Base-by-base conservation (phyloP, 2,113 vertebrate species). In the Callipepla californica region DNA sequence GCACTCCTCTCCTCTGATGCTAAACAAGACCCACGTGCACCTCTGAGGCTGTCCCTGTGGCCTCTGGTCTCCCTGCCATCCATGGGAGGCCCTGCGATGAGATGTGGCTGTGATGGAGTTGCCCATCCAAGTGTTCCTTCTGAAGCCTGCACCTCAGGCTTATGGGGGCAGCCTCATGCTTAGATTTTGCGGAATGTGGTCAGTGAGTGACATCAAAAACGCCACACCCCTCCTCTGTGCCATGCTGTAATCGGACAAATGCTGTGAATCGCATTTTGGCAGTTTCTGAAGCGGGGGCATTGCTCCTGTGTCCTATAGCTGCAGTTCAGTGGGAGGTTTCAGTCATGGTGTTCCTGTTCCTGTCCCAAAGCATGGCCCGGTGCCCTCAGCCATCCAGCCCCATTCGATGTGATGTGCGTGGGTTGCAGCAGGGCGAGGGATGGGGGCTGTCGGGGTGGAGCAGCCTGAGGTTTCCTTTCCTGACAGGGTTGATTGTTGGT, bases 61-160 rank as follows among this genome's bases (percentile, higher is more conserved):
- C 48, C 45, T 28, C 70, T 80, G 63, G 38, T 50, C 59, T 62
- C 47, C 38, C 36, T 3, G 2, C 6, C 11, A 4, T 15, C 17
- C 0, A 4, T 5, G 28, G 53, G 30, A 48, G 47, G 32, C 8
- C 32, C 23, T 1, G 12, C 0, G 1, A 40, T 40, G 40, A 40
- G 13, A 38, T 38, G 45, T 8, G 26, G 22, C n/a, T 70, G 62
- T 51, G 62, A 25, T 47, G 18, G 61, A 40, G 47, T 42, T 23
- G 9, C 66, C 62, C 48, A 0, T 0, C 38, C 0, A 0, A 36
- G 21, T 74, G 25, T 22, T 67, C 11, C 42, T 77, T 36, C 15
- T 55, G 44, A 57, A 57, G 50, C 69, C 34, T 6, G 0, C 53
- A 40, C 10, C 22, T 18, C 13, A 40, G 65, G 23, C 59, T 61